A percentile compares a stretch with the other conserved stretches of the same genome.
Conservation (phyloP, 2,797 vertebrate genomes). For the Hozukius guyotensis region DNA sequence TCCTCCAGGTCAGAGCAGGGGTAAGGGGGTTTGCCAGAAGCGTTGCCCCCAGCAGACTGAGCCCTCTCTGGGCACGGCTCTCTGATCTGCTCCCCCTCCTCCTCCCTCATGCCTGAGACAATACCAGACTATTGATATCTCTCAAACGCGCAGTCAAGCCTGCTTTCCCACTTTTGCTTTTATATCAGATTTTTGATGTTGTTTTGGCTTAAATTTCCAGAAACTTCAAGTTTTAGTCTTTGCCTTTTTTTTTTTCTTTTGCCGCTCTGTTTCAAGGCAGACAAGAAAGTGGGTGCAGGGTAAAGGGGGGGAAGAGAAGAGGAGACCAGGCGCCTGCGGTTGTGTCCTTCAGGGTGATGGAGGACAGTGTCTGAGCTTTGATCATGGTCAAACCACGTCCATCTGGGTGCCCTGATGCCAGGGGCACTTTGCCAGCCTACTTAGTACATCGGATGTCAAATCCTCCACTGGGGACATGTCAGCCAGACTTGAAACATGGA, state of each 20-base stretch:
- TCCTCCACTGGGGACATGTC: constrained; percentile 72
- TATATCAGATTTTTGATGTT: constrained; percentile 62
- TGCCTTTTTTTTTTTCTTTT: constrained; percentile 32
- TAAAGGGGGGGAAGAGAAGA: not conserved
- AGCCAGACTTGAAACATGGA: constrained; percentile 67
- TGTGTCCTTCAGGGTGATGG: constrained; percentile 77
- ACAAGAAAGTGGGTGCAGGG: constrained; percentile 24
- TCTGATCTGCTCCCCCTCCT: constrained; percentile 75
- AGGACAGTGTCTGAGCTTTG: constrained; percentile 76
- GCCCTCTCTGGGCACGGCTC: constrained; percentile 75
- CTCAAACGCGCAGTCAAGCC: constrained; percentile 59
- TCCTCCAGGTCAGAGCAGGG: constrained; percentile 79
- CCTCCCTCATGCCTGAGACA: constrained; percentile 62
- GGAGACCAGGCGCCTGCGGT: constrained; percentile 36
- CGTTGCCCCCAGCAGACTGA: constrained; percentile 84
- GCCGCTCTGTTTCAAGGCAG: constrained; percentile 23
- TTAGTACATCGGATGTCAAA: constrained; percentile 72
- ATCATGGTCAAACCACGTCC: constrained; percentile 76
- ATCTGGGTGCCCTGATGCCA: constrained; percentile 78
- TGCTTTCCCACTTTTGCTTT: constrained; percentile 52
- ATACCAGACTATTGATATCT: constrained; percentile 76
- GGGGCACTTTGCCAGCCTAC: constrained; percentile 73
- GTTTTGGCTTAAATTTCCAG: constrained; percentile 53
- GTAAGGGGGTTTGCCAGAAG: constrained; percentile 84
- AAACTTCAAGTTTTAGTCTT: constrained; percentile 42